phyloP scores from a whole-genome alignment of 2,888 invertebrate species.

The Lasioglossum leucozonium region DNA sequence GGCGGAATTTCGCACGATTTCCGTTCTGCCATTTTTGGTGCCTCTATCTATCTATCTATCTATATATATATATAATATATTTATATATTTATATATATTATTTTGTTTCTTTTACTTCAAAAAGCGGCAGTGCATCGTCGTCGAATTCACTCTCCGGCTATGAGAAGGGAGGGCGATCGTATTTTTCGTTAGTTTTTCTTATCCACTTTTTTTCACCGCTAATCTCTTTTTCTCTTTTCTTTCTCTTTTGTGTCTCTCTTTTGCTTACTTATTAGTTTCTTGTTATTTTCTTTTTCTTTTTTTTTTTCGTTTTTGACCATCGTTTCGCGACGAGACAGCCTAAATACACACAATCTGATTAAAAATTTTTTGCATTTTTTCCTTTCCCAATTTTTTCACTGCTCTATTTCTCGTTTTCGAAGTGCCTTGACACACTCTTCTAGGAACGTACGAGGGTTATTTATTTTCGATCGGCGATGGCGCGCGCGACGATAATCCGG shows the following conservation, averaged over 20 bases:
- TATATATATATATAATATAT: conserved; percentile 72
- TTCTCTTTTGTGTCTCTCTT: conserved; percentile 17
- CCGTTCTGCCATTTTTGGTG: conserved; percentile 71
- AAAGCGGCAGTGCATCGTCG: conserved; percentile 75
- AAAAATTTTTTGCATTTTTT: conserved; percentile 14
- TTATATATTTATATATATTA: conserved; percentile 73
- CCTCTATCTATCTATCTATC: conserved; percentile 70
- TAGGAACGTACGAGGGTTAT: conserved; percentile 68
- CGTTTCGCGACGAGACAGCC: conserved; percentile 69
- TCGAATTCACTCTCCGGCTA: conserved; percentile 69
- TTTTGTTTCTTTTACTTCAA: conserved; percentile 69
- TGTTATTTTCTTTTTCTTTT: conserved; percentile 10
- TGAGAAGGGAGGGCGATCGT: conserved; percentile 72
- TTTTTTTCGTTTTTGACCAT: conserved; percentile 22
- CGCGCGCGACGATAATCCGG: conserved; percentile 40
- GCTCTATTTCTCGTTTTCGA: conserved; percentile 36
- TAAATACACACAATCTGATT: conserved; percentile 9
- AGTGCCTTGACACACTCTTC: conserved; percentile 64
- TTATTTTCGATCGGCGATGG: conserved; percentile 52
- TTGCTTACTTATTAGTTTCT: conserved; percentile 13
- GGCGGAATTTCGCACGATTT: conserved; percentile 70
- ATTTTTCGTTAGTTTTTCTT: background rate
- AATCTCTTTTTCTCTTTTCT: background rate
- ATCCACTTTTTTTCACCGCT: conserved; percentile 22
- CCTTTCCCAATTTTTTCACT: background rate